Percentiles rank a stretch among this genome's conserved stretches.
Evolutionary conservation across 2,888 invertebrate genomes (phyloP).

Genomic region (Lochmaea capreae): DNA sequence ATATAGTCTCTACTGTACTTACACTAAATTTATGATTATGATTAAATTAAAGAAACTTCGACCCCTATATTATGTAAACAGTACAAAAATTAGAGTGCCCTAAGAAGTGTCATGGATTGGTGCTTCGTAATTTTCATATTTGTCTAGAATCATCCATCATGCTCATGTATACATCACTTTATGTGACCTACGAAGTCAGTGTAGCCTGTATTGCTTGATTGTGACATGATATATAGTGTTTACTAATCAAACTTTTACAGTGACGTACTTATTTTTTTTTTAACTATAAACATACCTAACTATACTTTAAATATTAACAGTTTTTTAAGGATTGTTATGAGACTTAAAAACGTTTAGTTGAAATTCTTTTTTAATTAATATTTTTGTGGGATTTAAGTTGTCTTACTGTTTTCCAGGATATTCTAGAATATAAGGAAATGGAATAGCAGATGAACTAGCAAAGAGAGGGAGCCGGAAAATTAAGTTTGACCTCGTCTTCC

Average conservation of each 20-base stretch:
- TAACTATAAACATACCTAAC: too few species aligned
- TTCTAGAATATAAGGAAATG: too few species aligned
- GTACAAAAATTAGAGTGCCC: neutral
- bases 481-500: too few species aligned
- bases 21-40: neutral
- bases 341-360: too few species aligned
- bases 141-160: slow-evolving; percentile 12
- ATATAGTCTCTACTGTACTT: neutral
- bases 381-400: too few species aligned
- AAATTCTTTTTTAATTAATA: too few species aligned
- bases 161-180: slow-evolving; percentile 7
- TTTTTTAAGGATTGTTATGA: neutral
- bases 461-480: too few species aligned
- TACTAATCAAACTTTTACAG: slow-evolving; percentile 17
- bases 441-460: too few species aligned
- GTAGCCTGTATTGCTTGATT: slow-evolving; percentile 19
- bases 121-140: slow-evolving; percentile 8
- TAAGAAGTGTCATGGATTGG: slow-evolving; percentile 9
- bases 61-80: neutral
- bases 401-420: too few species aligned
- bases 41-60: neutral
- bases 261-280: neutral
- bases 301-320: too few species aligned
- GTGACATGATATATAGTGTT: slow-evolving; percentile 22
- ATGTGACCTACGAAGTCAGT: slow-evolving; percentile 15